phyloP scores from a whole-genome alignment of 2,113 vertebrate genomes.

The Tympanuchus pallidicinctus region DNA sequence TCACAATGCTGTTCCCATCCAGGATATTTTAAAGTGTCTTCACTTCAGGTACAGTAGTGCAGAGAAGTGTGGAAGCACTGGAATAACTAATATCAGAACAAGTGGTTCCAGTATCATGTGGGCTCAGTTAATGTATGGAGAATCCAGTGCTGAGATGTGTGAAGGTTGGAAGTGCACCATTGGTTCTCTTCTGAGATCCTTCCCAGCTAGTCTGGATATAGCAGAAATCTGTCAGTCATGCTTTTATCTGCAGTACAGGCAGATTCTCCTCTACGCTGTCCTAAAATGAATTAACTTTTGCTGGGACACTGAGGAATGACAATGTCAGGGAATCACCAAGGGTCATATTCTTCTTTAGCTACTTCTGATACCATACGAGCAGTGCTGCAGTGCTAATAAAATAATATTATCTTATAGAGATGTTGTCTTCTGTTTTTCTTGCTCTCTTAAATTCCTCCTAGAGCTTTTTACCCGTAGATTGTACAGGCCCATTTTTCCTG shows the following conservation, averaged over 20 bases:
- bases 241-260: not conserved
- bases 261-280: not conserved
- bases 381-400: not conserved
- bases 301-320: no score
- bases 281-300: not conserved
- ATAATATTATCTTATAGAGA: not conserved
- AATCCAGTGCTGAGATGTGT: not conserved
- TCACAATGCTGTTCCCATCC: fast-evolving
- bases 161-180: not conserved
- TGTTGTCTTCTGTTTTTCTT: not conserved
- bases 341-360: not conserved
- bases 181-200: fast-evolving
- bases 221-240: not conserved
- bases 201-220: not conserved
- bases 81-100: not conserved
- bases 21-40: not conserved
- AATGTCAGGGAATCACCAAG: not conserved
- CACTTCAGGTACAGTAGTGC: not conserved
- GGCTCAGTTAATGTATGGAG: not conserved
- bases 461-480: not conserved
- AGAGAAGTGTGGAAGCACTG: not conserved
- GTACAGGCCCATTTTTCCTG: not conserved
- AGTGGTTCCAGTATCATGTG: not conserved
- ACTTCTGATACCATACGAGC: not conserved
- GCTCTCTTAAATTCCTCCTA: not conserved